Evolutionary conservation across 2,888 invertebrate species (phyloP), one percentile per base, ranked within the genome.

Genomic region (Sarcophaga rosellei): DNA sequence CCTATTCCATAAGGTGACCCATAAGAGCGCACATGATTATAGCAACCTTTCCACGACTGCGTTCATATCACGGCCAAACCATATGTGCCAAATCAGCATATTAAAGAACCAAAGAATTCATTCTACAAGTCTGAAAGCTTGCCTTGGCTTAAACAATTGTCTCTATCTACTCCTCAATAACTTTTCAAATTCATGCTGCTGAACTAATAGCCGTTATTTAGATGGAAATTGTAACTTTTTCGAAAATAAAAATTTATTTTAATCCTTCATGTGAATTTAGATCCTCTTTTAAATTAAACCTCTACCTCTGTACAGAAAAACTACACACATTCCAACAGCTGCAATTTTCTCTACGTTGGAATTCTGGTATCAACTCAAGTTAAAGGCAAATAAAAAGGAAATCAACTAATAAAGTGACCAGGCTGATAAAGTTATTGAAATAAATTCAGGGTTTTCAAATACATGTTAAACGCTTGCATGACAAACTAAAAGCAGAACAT

Each of bases 371-470:
- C 44, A 75, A 59, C 20, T 72, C 15, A 78, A 75, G 63, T 68
- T 68, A 65, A 11, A 20, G n/a, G n/a, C 12, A 23, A 35, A 35
- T 35, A 35, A 59, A 61, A 53, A 17, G 66, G 57, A 78, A 73
- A 79, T 47, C 68, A 72, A 73, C 59, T 78, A 75, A 85, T 72
- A 81, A 81, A 61, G 25, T n/a, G 23, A 59, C 63, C 45, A 75
- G 81, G 75, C 78, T 86, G 86, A 86, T 86, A 86, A 86, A 86
- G 84, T 84, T 86, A 81, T 81, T 78, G 81, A 84, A 86, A 78
- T 86, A 84, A 84, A 84, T 84, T 75, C 84, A 70, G 84, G 81
- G 81, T 75, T 81, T 86, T 81, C 78, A 81, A 86, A 75, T 76
- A 86, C 69, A 70, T 79, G 81, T 45, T 70, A 20, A 74, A 81